Conservation (phyloP, 2,797 vertebrate species). For the Acrocephalus scirpaceus region DNA sequence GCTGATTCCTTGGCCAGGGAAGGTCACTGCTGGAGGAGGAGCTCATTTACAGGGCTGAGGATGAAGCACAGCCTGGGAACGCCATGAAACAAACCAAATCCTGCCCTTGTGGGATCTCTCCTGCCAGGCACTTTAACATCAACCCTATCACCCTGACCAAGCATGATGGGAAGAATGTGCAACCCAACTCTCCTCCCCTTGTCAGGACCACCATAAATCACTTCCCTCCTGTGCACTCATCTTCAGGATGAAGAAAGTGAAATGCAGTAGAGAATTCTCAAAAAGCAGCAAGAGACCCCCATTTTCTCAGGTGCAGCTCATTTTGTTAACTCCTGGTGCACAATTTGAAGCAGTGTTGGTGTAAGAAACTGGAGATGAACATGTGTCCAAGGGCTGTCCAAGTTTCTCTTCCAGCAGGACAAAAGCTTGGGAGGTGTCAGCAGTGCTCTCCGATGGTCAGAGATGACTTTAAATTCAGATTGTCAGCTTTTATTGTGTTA, state of each 20-base stretch:
- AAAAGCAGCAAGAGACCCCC: background rate
- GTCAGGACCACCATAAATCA: background rate
- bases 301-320: background rate
- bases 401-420: background rate
- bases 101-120: background rate
- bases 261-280: background rate
- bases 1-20: background rate
- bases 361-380: background rate
- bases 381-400: background rate
- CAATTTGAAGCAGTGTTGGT: accelerated
- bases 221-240: background rate
- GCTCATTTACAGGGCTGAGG: background rate
- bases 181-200: background rate
- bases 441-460: background rate
- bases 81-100: background rate
- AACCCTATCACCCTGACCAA: background rate
- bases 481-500: background rate
- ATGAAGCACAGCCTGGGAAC: background rate
- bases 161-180: background rate
- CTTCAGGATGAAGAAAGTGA: background rate
- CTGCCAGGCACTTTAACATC: background rate
- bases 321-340: background rate
- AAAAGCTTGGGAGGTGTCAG: background rate
- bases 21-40: background rate
- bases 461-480: background rate